Evolutionary conservation across 2,113 vertebrate genomes (phyloP).

Genomic region (Apeltes quadracus): DNA sequence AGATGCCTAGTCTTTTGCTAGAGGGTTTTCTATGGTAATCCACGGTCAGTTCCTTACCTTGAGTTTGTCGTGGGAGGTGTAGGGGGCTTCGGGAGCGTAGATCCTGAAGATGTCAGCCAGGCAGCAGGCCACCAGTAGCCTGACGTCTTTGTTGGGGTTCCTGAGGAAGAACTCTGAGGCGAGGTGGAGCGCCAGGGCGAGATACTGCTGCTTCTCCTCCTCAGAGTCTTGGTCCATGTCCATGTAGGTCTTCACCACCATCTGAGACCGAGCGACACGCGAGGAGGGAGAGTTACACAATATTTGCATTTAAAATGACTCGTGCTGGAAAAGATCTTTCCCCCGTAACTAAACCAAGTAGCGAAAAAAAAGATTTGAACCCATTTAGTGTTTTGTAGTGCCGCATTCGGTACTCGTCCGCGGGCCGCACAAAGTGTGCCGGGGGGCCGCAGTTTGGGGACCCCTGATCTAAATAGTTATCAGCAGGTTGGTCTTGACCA

Average conservation of each 20-base stretch:
- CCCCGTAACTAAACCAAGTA: too few relatives aligned
- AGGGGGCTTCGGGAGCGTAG: constrained; percentile 98
- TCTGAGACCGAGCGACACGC: constrained; percentile 74
- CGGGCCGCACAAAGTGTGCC: too few relatives aligned
- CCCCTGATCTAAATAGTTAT: background rate
- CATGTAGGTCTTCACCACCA: constrained; percentile 99
- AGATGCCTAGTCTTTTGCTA: background rate
- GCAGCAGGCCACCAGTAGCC: constrained; percentile 97
- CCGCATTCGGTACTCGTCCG: too few relatives aligned
- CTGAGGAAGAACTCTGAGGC: constrained; percentile 99
- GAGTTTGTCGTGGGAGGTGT: constrained; percentile 99
- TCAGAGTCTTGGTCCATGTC: constrained; percentile 99
- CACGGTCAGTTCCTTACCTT: constrained; percentile 82
- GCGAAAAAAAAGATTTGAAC: too few relatives aligned
- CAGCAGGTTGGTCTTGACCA: background rate
- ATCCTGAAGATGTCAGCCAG: constrained; percentile 99
- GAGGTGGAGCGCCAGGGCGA: constrained; percentile 95
- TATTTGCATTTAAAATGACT: background rate
- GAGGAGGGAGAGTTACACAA: background rate
- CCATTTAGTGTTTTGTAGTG: too few relatives aligned
- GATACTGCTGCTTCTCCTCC: constrained; percentile 99
- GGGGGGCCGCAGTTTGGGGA: too few relatives aligned
- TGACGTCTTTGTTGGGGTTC: constrained; percentile 99
- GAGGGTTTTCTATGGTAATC: background rate
- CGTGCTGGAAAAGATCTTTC: too few relatives aligned